Evolutionary conservation across 2,797 vertebrate species (phyloP).

Genomic region (Pipistrellus nathusii): DNA sequence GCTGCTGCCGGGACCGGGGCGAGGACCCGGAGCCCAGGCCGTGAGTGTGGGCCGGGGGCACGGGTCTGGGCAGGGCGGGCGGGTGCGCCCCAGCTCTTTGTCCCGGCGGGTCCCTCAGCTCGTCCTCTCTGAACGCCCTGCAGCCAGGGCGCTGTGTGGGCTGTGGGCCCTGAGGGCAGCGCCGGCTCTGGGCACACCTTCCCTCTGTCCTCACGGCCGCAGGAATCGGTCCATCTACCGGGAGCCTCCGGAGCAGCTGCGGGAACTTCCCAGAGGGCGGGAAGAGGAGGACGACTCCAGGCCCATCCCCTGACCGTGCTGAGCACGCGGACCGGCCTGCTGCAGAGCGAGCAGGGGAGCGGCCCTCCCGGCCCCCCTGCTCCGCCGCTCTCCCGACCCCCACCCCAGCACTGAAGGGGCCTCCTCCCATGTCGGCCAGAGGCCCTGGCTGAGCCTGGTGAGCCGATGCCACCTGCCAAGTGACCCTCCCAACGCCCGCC

Average conservation of each 20-base stretch:
- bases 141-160: not conserved
- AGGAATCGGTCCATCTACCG: conserved; percentile 63
- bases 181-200: not conserved
- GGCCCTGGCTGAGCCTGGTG: not conserved
- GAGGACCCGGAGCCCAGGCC: conserved; percentile 82
- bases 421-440: not conserved
- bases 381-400: not conserved
- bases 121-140: not conserved
- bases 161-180: rapidly evolving
- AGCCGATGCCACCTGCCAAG: not conserved
- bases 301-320: not conserved
- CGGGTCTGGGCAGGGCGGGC: not conserved
- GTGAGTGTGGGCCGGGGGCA: conserved; percentile 85
- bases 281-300: not conserved
- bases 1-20: conserved; percentile 86
- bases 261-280: not conserved
- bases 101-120: not conserved
- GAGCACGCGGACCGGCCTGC: not conserved
- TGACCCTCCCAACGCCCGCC: rapidly evolving
- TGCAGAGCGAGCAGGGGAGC: not conserved
- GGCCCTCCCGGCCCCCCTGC: no score
- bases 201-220: not conserved
- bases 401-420: rapidly evolving
- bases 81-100: rapidly evolving
- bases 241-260: conserved; percentile 51